Conservation (phyloP, 2,888 invertebrate genomes). For the Hoplodrina ambigua region DNA sequence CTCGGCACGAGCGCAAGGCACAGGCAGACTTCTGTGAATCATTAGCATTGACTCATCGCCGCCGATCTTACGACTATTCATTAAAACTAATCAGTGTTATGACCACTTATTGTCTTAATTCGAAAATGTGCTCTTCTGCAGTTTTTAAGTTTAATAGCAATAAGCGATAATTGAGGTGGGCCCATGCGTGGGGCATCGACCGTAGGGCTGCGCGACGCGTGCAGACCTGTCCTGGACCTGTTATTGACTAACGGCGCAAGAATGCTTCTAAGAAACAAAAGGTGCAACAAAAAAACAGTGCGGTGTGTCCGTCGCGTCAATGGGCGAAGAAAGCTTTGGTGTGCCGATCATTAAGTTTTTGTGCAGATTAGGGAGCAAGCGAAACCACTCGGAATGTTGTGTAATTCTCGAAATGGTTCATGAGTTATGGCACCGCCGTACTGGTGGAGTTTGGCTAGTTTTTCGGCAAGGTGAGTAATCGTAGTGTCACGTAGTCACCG, state of each 20-base stretch:
- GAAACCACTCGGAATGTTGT: slow-evolving; percentile 59
- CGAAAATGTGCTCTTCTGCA: not conserved
- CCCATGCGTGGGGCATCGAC: slow-evolving; percentile 38
- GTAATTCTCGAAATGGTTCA: slow-evolving; percentile 41
- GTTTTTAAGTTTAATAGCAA: slow-evolving; percentile 9
- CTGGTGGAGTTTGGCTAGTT: slow-evolving; percentile 7
- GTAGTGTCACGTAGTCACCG: slow-evolving; percentile 26
- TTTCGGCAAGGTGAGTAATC: slow-evolving; percentile 47
- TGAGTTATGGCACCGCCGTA: slow-evolving; percentile 6
- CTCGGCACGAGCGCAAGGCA: not conserved
- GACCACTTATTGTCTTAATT: slow-evolving; percentile 17
- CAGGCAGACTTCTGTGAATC: slow-evolving; percentile 12
- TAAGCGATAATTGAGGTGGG: not conserved
- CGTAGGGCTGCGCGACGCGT: slow-evolving; percentile 13
- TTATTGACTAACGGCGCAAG: slow-evolving; percentile 58
- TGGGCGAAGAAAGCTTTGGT: slow-evolving; percentile 45
- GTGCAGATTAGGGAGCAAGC: slow-evolving; percentile 40
- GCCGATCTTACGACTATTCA: not conserved
- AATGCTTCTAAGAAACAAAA: slow-evolving; percentile 59
- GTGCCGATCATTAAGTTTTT: slow-evolving; percentile 53
- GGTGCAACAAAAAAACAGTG: slow-evolving; percentile 32
- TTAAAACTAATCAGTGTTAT: slow-evolving; percentile 8
- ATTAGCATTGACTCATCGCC: slow-evolving; percentile 7
- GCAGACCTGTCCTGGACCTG: slow-evolving; percentile 34
- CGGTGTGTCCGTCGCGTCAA: slow-evolving; percentile 24